Percentiles rank a stretch among this genome's conserved stretches.
Evolutionary conservation across 2,888 invertebrate species (phyloP).

Genomic region (Tenthredo scrophulariae): DNA sequence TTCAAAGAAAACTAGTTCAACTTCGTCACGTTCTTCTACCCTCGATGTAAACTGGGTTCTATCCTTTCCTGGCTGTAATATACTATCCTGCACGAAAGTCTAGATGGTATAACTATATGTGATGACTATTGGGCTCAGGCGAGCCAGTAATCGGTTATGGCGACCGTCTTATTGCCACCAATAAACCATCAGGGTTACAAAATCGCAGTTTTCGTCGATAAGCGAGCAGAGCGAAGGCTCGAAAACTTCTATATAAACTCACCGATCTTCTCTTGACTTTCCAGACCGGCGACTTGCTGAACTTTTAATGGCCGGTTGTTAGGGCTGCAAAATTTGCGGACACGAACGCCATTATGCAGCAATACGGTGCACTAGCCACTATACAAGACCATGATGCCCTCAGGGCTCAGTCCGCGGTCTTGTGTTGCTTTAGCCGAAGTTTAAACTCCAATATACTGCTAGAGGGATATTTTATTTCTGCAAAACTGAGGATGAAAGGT

Average conservation of each 20-base stretch:
- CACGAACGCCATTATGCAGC: constrained; percentile 53
- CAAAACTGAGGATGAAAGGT: background rate
- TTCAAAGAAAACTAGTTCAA: background rate
- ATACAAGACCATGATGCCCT: background rate
- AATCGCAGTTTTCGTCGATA: background rate
- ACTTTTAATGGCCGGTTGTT: constrained; percentile 55
- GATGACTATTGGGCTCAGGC: constrained; percentile 4
- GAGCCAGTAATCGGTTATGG: constrained; percentile 31
- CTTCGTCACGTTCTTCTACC: constrained; percentile 39
- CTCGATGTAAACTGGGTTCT: background rate
- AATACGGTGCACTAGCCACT: constrained; percentile 33
- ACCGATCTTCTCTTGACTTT: constrained; percentile 5
- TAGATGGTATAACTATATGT: background rate
- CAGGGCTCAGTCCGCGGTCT: background rate
- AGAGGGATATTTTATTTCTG: background rate
- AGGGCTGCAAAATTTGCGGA: constrained; percentile 47
- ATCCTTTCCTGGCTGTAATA: background rate
- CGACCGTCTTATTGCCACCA: constrained; percentile 23
- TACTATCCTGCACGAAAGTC: background rate
- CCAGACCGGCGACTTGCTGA: constrained; percentile 9
- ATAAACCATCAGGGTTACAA: constrained; percentile 6
- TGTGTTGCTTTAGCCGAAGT: constrained; percentile 8
- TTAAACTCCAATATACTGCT: background rate
- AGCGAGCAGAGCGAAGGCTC: background rate
- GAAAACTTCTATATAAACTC: constrained; percentile 42